These are phyloP conservation scores for Macaca nemestrina DNA, from an alignment of 2,113 vertebrate species.

Conservation along the genomic window DNA sequence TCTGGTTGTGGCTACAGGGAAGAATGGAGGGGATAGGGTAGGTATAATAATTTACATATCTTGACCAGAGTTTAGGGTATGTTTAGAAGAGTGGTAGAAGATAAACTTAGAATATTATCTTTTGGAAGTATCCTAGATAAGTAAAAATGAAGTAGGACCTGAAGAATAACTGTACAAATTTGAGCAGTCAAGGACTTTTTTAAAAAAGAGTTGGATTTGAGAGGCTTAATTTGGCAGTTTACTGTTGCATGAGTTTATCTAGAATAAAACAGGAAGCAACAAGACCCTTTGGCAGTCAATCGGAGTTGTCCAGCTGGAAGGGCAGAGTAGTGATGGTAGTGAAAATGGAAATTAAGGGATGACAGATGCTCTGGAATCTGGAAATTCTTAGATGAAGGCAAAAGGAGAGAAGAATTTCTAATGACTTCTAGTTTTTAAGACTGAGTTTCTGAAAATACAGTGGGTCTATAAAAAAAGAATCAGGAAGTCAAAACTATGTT, in stretches of 20 bases:
- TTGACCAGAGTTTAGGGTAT: neutral
- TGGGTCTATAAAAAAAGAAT: neutral
- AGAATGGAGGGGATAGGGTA: rapidly evolving
- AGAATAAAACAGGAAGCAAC: neutral
- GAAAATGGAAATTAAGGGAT: neutral
- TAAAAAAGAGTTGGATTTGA: neutral
- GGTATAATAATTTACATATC: neutral
- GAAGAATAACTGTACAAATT: neutral
- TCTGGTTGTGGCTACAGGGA: neutral
- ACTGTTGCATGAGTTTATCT: neutral
- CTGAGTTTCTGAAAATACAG: neutral
- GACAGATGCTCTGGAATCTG: neutral
- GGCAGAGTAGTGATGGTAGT: neutral
- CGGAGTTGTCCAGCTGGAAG: neutral
- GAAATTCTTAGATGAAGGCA: neutral
- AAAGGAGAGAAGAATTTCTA: neutral
- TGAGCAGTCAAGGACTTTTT: neutral
- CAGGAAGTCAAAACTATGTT: neutral
- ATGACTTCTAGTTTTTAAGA: neutral
- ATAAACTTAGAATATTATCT: neutral
- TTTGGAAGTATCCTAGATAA: neutral
- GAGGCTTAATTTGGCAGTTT: neutral
- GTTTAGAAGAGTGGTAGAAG: neutral
- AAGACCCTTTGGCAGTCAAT: neutral
- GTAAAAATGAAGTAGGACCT: neutral